Evolutionary conservation across 1,140 invertebrate genomes (phyloP), one percentile per base, ranked within the genome.

Genomic region (Tetramorium simillimum): DNA sequence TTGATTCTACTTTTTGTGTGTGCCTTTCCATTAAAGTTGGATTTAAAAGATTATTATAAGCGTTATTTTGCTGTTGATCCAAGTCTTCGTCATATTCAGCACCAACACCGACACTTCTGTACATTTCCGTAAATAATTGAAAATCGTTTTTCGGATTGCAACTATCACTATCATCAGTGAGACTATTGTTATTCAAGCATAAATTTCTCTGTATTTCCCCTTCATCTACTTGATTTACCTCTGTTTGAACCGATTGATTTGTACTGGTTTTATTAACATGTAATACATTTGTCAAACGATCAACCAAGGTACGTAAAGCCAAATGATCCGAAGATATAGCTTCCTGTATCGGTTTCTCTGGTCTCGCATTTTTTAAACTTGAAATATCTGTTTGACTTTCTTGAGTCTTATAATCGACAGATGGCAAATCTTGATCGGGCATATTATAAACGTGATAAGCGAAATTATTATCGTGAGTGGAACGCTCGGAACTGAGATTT

Each of bases 61-160:
- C 77, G 62, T 62, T 81, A 77, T 63, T 86, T 60, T 37, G 28
- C 18, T 62, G 76, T 69, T 87, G 90, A 88, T 92, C 85, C 1
- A 33, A 43, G 18, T 86, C 89, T 72, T 95, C 94, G 62, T 93
- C 91, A 51, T 93, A 94, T 67, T 95, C 94, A 28, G 94, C 94
- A 7, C 94, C 94, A 10, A 95, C 94, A 16, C 94, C 94, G n/a
- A 95, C 94, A 67, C 94, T 95, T 76, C 94, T 91, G 63, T 91
- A 93, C 84, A 93, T 92, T 84, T 92, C 93, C n/a, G 90, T 93
- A n/a, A 94, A 86, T n/a, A 92, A 88, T 60, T 80, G 78, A 87
- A 93, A 93, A 91, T 93, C 92, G 0, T 93, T 92, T 28, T 89
- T 90, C 1, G 91, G 89, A 85, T 93, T 93, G 10, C 88, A 90